Evolutionary conservation across 92 coral and sea anemone species (phyloP).

Genomic region (Phymanthus crucifer): DNA sequence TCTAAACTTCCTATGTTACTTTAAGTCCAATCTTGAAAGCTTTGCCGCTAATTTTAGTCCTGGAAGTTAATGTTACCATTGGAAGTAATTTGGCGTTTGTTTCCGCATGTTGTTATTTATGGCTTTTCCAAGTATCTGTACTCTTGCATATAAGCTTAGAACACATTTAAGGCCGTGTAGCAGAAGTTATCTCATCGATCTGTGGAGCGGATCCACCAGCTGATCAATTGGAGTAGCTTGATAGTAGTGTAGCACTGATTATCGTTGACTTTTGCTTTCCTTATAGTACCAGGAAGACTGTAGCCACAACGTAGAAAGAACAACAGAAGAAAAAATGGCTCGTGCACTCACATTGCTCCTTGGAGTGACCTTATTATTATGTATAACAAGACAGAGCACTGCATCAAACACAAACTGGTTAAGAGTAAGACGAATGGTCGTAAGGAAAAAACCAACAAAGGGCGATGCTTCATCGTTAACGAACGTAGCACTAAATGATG

Average conservation of each 20-base stretch:
- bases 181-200: not conserved
- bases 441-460: not conserved
- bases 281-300: too few species aligned
- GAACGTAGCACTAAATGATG: too few species aligned
- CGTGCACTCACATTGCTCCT: not conserved
- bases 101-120: not conserved
- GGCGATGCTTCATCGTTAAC: too few species aligned
- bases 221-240: too few species aligned
- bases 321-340: not conserved
- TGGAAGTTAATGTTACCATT: not conserved
- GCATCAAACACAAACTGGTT: not conserved
- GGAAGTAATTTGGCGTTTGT: not conserved
- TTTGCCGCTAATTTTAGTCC: not conserved
- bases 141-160: not conserved
- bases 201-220: too few species aligned
- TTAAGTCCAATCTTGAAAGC: conserved; percentile 4
- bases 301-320: too few species aligned
- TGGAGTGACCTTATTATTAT: not conserved
- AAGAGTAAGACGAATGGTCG: not conserved
- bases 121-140: not conserved
- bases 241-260: too few species aligned
- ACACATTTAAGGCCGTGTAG: not conserved
- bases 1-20: conserved; percentile 6
- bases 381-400: not conserved
- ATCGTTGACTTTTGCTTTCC: too few species aligned